Conservation (phyloP, 2,797 vertebrate genomes). For the Buceros bicornis region DNA sequence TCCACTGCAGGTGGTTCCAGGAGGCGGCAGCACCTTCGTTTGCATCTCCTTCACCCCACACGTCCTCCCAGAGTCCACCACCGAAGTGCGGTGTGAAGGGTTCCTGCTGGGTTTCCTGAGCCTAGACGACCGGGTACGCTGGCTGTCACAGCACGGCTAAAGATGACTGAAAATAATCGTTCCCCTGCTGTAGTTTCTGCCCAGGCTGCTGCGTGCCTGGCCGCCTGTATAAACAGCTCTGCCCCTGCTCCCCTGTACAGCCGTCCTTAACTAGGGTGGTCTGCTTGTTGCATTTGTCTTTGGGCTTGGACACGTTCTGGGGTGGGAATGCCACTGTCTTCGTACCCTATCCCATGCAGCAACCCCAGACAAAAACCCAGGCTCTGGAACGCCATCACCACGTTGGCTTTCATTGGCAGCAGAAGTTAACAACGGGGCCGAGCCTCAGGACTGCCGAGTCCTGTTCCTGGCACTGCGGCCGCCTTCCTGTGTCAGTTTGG, state of each 20-base stretch:
- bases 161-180: background rate
- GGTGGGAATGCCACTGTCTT: background rate
- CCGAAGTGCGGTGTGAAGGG: constrained; percentile 79
- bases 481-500: constrained; percentile 28
- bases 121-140: constrained; percentile 86
- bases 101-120: constrained; percentile 89
- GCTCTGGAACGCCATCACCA: background rate
- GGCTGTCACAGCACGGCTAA: background rate
- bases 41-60: constrained; percentile 88
- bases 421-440: background rate
- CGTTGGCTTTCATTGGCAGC: constrained; percentile 18
- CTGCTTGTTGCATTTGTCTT: background rate
- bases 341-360: background rate
- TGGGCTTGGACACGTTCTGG: background rate
- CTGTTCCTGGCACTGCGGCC: constrained; percentile 34
- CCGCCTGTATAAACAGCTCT: background rate
- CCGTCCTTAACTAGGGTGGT: background rate
- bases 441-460: constrained; percentile 21
- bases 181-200: background rate
- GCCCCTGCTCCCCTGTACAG: background rate
- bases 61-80: constrained; percentile 70
- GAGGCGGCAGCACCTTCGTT: constrained; percentile 82
- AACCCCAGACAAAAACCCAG: background rate
- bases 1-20: constrained; percentile 87
- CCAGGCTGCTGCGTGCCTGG: background rate